These are phyloP conservation scores for Drosophila insularis DNA, from an alignment of 1,140 invertebrate genomes.

Conservation along the genomic window DNA sequence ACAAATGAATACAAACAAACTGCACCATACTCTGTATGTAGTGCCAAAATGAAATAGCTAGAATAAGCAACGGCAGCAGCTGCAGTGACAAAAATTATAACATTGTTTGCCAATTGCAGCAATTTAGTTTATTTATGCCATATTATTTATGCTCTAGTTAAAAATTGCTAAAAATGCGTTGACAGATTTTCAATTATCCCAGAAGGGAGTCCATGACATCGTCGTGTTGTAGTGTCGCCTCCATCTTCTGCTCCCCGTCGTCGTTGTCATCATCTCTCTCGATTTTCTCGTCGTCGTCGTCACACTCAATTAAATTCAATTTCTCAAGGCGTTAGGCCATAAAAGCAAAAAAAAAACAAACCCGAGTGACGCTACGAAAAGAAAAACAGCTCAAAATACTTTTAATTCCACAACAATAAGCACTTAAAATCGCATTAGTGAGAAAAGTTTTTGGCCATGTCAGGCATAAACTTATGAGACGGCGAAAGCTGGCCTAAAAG, in stretches of 20 bases:
- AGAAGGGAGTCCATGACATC: slow-evolving; percentile 39
- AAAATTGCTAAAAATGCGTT: slow-evolving; percentile 54
- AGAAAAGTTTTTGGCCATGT: slow-evolving; percentile 41
- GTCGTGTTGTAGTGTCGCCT: not conserved
- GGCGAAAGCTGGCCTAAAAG: slow-evolving; percentile 36
- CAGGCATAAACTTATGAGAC: slow-evolving; percentile 28
- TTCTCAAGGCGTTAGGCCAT: slow-evolving; percentile 60
- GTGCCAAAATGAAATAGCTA: slow-evolving; percentile 33
- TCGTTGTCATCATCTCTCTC: not conserved
- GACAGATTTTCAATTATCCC: slow-evolving; percentile 78
- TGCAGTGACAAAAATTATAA: slow-evolving; percentile 56
- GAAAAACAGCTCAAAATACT: slow-evolving; percentile 28
- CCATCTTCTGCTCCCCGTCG: not conserved
- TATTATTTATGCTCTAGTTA: slow-evolving; percentile 40
- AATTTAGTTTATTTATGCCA: slow-evolving; percentile 71
- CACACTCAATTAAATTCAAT: slow-evolving; percentile 74
- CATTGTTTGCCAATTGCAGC: slow-evolving; percentile 63
- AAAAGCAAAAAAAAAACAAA: slow-evolving; percentile 24
- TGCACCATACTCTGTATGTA: slow-evolving; percentile 39
- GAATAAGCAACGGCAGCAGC: slow-evolving; percentile 27
- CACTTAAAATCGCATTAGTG: slow-evolving; percentile 78
- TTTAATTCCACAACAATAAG: slow-evolving; percentile 75
- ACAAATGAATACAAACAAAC: slow-evolving; percentile 15
- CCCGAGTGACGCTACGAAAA: slow-evolving; percentile 20
- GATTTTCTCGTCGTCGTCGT: not conserved